Conservation (phyloP, 2,113 vertebrate genomes). For the Chloroceryle aenea region DNA sequence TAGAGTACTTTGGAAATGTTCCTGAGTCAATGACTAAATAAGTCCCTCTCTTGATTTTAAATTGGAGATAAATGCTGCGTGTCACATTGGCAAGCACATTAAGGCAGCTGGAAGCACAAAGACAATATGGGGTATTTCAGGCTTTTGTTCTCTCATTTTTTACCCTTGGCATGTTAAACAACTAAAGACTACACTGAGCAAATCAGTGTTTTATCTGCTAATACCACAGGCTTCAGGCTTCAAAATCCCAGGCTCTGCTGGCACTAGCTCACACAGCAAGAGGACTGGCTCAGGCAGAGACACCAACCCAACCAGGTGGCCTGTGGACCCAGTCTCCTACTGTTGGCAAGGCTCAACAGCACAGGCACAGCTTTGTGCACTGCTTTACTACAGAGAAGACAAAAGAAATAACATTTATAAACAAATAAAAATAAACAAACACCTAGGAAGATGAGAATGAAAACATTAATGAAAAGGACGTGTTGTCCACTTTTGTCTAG, state of each 20-base stretch:
- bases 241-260: background rate
- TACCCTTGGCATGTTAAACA: slow-evolving; percentile 8
- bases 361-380: background rate
- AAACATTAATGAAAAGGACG: background rate
- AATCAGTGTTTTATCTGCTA: background rate
- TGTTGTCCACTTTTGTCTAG: background rate
- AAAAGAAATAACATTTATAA: background rate
- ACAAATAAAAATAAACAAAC: background rate
- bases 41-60: slow-evolving; percentile 31
- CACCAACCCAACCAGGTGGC: background rate
- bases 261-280: background rate
- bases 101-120: slow-evolving; percentile 37
- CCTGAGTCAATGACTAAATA: slow-evolving; percentile 42
- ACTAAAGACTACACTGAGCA: background rate
- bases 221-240: background rate
- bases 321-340: background rate
- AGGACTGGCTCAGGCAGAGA: background rate
- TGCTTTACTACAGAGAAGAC: background rate
- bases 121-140: background rate
- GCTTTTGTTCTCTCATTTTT: slow-evolving; percentile 4
- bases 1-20: slow-evolving; percentile 20
- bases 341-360: background rate
- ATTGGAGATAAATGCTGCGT: slow-evolving; percentile 6
- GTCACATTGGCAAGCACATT: background rate
- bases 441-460: background rate